Evolutionary conservation across 2,888 invertebrate species (phyloP).

Genomic region (Acanthosepion lycidas): DNA sequence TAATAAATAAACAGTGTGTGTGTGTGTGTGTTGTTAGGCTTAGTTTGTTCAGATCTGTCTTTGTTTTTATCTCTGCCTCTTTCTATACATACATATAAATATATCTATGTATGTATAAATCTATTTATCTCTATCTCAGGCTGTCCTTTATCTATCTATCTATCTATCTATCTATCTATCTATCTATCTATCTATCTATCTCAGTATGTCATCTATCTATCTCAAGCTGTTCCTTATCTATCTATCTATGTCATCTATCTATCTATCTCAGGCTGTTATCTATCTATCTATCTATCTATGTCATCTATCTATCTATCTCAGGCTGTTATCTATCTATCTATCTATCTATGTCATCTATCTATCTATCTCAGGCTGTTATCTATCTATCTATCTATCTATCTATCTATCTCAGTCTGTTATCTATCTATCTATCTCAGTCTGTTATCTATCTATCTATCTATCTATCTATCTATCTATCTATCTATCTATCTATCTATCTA

Average conservation of each 20-base stretch:
- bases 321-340: neutral
- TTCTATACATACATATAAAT: neutral
- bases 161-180: neutral
- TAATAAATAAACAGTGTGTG: too few relatives aligned
- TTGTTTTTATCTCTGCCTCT: neutral
- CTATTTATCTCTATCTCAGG: neutral
- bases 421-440: neutral
- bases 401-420: neutral
- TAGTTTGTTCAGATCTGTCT: neutral
- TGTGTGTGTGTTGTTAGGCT: too few relatives aligned
- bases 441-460: neutral
- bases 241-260: neutral
- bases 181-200: neutral
- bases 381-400: neutral
- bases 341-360: neutral
- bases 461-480: neutral
- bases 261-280: neutral
- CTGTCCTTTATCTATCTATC: neutral
- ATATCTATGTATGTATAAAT: neutral
- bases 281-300: neutral
- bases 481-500: neutral
- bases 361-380: neutral
- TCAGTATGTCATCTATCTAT: neutral
- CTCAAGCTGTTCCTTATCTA: neutral
- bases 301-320: neutral